Conservation (phyloP, 2,113 vertebrate genomes). For the Passer domesticus region DNA sequence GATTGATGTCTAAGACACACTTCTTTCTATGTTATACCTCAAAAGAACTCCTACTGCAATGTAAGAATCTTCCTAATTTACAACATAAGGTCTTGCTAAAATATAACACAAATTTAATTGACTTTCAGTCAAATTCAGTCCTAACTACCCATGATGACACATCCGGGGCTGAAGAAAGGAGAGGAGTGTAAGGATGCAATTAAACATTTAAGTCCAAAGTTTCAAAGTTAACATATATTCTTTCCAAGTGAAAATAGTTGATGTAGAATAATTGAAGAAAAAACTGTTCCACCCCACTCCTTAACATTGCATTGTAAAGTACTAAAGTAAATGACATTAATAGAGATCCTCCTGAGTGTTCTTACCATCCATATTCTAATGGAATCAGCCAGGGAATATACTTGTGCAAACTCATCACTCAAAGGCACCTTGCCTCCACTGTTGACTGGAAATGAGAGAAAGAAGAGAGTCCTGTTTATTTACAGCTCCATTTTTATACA, state of each 20-base stretch:
- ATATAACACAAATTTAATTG: not conserved
- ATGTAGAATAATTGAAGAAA: not conserved
- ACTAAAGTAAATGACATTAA: not conserved
- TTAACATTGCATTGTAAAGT: not conserved
- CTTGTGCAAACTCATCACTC: slow-evolving; percentile 88
- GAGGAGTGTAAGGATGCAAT: not conserved
- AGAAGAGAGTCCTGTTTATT: slow-evolving; percentile 15
- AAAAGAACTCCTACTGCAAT: not conserved
- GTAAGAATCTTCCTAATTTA: not conserved
- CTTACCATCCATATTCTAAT: slow-evolving; percentile 99
- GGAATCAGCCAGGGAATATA: slow-evolving; percentile 88
- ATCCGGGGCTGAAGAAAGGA: not conserved
- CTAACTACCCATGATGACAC: not conserved
- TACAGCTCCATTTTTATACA: not conserved
- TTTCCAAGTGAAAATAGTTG: not conserved
- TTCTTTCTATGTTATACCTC: not conserved
- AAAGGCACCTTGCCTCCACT: slow-evolving; percentile 82
- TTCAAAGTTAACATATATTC: not conserved
- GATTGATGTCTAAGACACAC: not conserved
- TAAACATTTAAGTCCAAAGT: not conserved
- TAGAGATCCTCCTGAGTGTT: not conserved
- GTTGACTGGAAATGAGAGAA: slow-evolving; percentile 77
- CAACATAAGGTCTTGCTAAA: not conserved
- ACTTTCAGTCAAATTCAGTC: not conserved
- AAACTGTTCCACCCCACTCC: not conserved